Conservation (phyloP, 2,888 invertebrate genomes). For the Dasypolia templi region DNA sequence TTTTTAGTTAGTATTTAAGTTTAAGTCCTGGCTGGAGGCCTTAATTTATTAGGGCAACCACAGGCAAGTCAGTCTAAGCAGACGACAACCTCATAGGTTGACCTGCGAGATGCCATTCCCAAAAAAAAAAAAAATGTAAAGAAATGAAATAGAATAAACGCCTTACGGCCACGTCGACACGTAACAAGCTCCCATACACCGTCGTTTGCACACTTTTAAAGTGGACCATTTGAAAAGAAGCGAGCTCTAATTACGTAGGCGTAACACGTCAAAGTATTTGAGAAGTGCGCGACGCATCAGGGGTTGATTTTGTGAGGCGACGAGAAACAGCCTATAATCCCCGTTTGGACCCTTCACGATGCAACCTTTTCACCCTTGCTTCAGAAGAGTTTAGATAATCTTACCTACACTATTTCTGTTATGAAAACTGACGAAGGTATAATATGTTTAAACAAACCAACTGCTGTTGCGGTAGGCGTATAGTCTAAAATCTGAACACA, state of each 20-base stretch:
- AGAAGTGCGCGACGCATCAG: constrained; percentile 55
- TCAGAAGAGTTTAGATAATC: constrained; percentile 18
- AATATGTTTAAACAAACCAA: constrained; percentile 3
- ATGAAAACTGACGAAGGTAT: background rate
- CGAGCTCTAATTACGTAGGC: constrained; percentile 64
- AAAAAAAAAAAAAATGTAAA: too few species aligned
- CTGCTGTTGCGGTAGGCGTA: background rate
- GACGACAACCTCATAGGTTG: too few species aligned
- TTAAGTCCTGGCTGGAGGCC: too few species aligned
- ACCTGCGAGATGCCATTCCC: too few species aligned
- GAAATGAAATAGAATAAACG: constrained; percentile 45
- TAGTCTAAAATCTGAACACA: constrained; percentile 6
- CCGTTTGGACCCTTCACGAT: constrained; percentile 27
- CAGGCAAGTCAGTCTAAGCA: too few species aligned
- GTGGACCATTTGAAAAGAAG: constrained; percentile 62
- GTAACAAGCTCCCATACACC: background rate
- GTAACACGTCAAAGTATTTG: constrained; percentile 62
- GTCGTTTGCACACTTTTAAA: constrained; percentile 50
- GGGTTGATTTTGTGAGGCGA: constrained; percentile 58
- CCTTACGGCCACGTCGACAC: constrained; percentile 20
- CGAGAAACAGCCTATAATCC: constrained; percentile 57
- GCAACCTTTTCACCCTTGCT: constrained; percentile 30
- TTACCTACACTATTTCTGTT: constrained; percentile 25
- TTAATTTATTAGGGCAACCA: too few species aligned
- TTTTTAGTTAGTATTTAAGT: too few species aligned